Conservation (phyloP, 1,140 invertebrate species). For the Heterodera carotae region DNA sequence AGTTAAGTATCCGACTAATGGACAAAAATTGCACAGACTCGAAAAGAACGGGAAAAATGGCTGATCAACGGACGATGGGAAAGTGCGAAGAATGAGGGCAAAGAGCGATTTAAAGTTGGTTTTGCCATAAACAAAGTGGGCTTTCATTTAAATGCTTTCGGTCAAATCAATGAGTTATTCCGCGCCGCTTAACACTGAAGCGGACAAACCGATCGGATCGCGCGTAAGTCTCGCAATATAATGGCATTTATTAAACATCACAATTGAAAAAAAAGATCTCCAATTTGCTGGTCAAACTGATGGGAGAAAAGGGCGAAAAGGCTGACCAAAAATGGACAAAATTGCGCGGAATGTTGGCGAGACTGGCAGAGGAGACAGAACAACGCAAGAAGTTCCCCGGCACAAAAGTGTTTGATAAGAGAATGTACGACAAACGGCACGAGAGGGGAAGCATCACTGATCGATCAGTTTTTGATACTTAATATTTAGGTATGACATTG, state of each 20-base stretch:
- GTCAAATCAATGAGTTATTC: neutral
- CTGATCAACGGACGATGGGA: neutral
- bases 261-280: slow-evolving; percentile 5
- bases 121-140: neutral
- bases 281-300: slow-evolving; percentile 19
- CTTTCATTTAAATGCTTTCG: neutral
- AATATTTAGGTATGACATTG: slow-evolving; percentile 22
- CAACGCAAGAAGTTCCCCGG: slow-evolving; percentile 21
- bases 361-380: slow-evolving; percentile 15
- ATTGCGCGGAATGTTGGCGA: neutral
- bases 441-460: no score
- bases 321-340: slow-evolving; percentile 12
- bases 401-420: slow-evolving; percentile 18
- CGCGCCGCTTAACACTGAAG: neutral
- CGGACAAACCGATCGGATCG: neutral
- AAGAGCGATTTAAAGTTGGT: slow-evolving; percentile 18
- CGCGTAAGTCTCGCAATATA: neutral
- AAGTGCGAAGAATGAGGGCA: neutral
- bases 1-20: neutral
- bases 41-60: slow-evolving; percentile 3
- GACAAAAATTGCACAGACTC: neutral
- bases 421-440: slow-evolving; percentile 23
- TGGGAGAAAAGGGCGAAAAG: neutral
- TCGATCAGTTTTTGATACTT: neutral
- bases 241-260: neutral